These are phyloP conservation scores for Drosophila navojoa DNA, from an alignment of 1,140 invertebrate genomes.

Conservation along the genomic window DNA sequence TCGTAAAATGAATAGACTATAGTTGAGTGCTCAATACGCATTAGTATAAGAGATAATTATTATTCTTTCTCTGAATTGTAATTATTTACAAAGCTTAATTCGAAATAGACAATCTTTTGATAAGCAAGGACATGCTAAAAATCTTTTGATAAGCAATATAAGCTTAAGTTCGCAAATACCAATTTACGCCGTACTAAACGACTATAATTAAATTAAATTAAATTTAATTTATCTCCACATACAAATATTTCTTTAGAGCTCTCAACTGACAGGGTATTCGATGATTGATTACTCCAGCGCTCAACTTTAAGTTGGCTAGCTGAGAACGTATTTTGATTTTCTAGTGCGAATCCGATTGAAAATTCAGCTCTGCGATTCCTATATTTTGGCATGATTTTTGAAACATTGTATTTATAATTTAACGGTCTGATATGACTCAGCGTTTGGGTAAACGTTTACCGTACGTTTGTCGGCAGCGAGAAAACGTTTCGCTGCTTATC, in stretches of 20 bases:
- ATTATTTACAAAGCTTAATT: too few species aligned
- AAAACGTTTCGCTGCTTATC: conserved; percentile 19
- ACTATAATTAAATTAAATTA: too few species aligned
- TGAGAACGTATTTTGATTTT: conserved; percentile 71
- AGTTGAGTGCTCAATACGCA: not conserved
- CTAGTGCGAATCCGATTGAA: conserved; percentile 12
- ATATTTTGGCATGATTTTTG: conserved; percentile 40
- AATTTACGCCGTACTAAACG: too few species aligned
- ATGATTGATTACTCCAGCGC: not conserved
- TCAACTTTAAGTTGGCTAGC: conserved; percentile 45
- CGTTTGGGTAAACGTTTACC: conserved; percentile 22
- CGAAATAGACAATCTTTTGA: too few species aligned
- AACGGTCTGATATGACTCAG: conserved; percentile 22
- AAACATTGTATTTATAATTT: conserved; percentile 23
- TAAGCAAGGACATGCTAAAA: too few species aligned
- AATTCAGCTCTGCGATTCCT: conserved; percentile 10
- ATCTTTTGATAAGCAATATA: too few species aligned
- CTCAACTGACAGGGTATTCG: not conserved
- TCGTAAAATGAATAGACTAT: too few species aligned
- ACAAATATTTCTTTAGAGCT: too few species aligned
- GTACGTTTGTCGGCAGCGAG: not conserved
- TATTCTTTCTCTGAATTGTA: too few species aligned
- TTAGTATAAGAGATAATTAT: not conserved
- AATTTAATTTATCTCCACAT: too few species aligned
- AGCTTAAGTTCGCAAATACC: too few species aligned